These are phyloP conservation scores for Aphrophora alni DNA, from an alignment of 2,888 invertebrate species.

Conservation along the genomic window DNA sequence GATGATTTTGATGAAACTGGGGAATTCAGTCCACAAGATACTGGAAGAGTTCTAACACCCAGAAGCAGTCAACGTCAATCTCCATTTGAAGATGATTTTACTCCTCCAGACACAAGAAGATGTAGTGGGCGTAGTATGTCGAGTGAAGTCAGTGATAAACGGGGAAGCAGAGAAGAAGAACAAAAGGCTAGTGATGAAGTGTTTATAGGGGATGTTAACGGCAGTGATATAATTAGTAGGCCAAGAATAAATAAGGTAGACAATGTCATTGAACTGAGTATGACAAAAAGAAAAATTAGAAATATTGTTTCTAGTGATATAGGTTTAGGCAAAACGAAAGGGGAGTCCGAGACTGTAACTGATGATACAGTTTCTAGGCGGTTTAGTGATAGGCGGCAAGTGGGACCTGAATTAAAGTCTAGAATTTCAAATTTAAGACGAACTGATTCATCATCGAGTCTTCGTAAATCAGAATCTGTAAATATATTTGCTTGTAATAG, in stretches of 20 bases:
- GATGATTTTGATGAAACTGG: slow-evolving; percentile 29
- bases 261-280: slow-evolving; percentile 37
- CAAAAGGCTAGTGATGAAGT: slow-evolving; percentile 46
- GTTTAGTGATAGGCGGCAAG: slow-evolving; percentile 35
- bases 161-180: slow-evolving; percentile 42
- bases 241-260: slow-evolving; percentile 42
- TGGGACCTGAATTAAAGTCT: slow-evolving; percentile 38
- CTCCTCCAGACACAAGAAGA: slow-evolving; percentile 57
- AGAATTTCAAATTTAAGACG: slow-evolving; percentile 41
- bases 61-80: slow-evolving; percentile 56
- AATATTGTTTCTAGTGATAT: slow-evolving; percentile 17
- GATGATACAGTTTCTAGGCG: slow-evolving; percentile 30
- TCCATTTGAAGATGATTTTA: slow-evolving; percentile 76
- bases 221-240: slow-evolving; percentile 29
- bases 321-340: slow-evolving; percentile 29
- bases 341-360: slow-evolving; percentile 18
- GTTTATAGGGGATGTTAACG: slow-evolving; percentile 40
- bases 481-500: slow-evolving; percentile 87
- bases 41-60: slow-evolving; percentile 8
- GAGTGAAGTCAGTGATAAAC: slow-evolving; percentile 52
- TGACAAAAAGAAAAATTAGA: slow-evolving; percentile 32
- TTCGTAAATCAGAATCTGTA: slow-evolving; percentile 83
- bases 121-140: slow-evolving; percentile 52
- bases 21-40: slow-evolving; percentile 26
- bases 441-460: slow-evolving; percentile 49